A percentile compares a stretch with the other conserved stretches of the same genome.
Evolutionary conservation across 1,140 invertebrate species (phyloP).

Genomic region (Stenopsyche tienmushanensis): DNA sequence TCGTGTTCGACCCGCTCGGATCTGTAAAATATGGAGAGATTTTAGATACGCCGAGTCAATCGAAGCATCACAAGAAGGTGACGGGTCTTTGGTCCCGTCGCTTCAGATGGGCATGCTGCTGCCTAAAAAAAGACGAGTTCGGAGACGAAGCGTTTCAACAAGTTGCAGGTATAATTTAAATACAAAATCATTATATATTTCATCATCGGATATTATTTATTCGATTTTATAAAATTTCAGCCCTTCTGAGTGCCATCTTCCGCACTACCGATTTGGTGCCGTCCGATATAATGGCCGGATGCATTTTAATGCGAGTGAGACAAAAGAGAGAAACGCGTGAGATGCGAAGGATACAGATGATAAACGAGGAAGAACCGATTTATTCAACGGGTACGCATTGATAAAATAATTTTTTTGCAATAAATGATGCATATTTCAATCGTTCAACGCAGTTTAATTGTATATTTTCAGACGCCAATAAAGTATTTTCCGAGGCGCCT

Average conservation of each 20-base stretch:
- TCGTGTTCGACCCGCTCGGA: slow-evolving; percentile 81
- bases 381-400: slow-evolving; percentile 60
- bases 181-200: slow-evolving; percentile 1
- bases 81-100: slow-evolving; percentile 69
- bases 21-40: slow-evolving; percentile 63
- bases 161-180: slow-evolving; percentile 63
- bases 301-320: slow-evolving; percentile 73
- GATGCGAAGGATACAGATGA: slow-evolving; percentile 66
- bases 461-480: slow-evolving; percentile 49
- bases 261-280: slow-evolving; percentile 84
- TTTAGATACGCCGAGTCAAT: slow-evolving; percentile 61
- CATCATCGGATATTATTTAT: too few species aligned
- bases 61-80: slow-evolving; percentile 61
- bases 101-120: slow-evolving; percentile 78
- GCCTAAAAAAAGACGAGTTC: slow-evolving; percentile 75
- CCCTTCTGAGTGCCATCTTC: slow-evolving; percentile 72
- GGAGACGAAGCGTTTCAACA: slow-evolving; percentile 81
- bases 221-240: slow-evolving; percentile 49
- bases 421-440: too few species aligned
- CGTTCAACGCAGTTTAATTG: too few species aligned
- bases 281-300: slow-evolving; percentile 84
- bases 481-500: slow-evolving; percentile 60
- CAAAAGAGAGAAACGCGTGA: slow-evolving; percentile 72
- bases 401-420: background rate
- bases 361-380: slow-evolving; percentile 65